phyloP scores from a whole-genome alignment of 2,113 vertebrate genomes.

The Phrynocephalus versicolor region DNA sequence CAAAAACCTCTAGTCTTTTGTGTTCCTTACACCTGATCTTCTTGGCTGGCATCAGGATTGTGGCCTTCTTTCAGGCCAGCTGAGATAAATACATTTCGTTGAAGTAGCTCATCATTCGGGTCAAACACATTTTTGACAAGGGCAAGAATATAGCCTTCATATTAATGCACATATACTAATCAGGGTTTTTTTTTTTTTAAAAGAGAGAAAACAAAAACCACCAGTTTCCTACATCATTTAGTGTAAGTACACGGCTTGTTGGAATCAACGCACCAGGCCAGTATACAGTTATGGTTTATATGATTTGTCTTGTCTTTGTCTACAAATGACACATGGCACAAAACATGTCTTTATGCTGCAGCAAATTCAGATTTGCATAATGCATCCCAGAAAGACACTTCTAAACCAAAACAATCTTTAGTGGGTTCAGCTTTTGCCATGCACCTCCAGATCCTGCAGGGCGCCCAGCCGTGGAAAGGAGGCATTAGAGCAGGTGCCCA shows the following conservation, averaged over 20 bases:
- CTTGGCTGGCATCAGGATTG: background rate
- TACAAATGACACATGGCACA: background rate
- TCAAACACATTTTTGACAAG: background rate
- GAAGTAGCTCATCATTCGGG: background rate
- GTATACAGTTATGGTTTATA: background rate
- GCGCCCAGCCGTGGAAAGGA: too few relatives aligned
- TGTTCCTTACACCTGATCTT: background rate
- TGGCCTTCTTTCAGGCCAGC: background rate
- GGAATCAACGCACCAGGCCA: background rate
- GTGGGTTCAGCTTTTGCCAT: too few relatives aligned
- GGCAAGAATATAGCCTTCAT: background rate
- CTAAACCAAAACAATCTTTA: too few relatives aligned
- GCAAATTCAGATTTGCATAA: background rate
- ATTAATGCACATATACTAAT: background rate
- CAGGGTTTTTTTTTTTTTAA: background rate
- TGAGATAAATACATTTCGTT: background rate
- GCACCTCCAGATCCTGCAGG: too few relatives aligned
- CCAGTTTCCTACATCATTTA: background rate
- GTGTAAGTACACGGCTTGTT: background rate
- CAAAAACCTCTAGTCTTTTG: background rate
- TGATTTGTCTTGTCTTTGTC: background rate
- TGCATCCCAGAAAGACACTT: too few relatives aligned
- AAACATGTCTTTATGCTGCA: background rate
- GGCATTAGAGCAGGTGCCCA: too few relatives aligned
- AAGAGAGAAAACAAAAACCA: background rate